Evolutionary conservation across 1,140 invertebrate species (phyloP).

Genomic region (Drosophila teissieri): DNA sequence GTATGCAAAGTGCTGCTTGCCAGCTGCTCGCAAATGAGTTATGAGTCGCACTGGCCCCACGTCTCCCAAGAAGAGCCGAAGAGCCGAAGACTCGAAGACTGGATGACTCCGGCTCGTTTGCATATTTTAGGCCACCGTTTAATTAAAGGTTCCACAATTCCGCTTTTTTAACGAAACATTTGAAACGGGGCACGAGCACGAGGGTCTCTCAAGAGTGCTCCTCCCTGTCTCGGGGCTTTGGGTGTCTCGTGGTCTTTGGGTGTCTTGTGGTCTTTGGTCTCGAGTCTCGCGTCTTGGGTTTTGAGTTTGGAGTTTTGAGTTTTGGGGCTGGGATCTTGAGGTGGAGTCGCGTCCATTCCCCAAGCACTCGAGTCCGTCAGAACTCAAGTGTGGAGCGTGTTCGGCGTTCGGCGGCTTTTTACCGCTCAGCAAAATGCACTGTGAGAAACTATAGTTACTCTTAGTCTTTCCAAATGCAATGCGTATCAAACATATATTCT

Average conservation of each 20-base stretch:
- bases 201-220: constrained; percentile 73
- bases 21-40: constrained; percentile 72
- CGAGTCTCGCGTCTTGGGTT: no score
- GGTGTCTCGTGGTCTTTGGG: constrained; percentile 2
- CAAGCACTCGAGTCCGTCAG: constrained; percentile 45
- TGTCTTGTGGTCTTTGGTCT: not conserved
- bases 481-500: no score
- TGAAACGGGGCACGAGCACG: constrained; percentile 80
- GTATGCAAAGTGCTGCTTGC: constrained; percentile 74
- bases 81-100: no score
- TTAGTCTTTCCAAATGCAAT: not conserved
- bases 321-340: constrained; percentile 18
- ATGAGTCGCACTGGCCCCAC: constrained; percentile 75
- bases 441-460: not conserved
- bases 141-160: constrained; percentile 83
- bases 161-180: constrained; percentile 55
- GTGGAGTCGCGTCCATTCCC: constrained; percentile 35
- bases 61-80: not conserved
- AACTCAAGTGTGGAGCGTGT: constrained; percentile 50
- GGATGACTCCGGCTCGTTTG: constrained; percentile 60
- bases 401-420: constrained; percentile 46
- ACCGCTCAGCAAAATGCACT: constrained; percentile 23
- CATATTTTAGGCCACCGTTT: constrained; percentile 85
- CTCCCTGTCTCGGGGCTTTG: constrained; percentile 30
- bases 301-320: constrained; percentile 10